Evolutionary conservation across 2,113 vertebrate genomes (phyloP).

Genomic region (Triplophysa tibetana): DNA sequence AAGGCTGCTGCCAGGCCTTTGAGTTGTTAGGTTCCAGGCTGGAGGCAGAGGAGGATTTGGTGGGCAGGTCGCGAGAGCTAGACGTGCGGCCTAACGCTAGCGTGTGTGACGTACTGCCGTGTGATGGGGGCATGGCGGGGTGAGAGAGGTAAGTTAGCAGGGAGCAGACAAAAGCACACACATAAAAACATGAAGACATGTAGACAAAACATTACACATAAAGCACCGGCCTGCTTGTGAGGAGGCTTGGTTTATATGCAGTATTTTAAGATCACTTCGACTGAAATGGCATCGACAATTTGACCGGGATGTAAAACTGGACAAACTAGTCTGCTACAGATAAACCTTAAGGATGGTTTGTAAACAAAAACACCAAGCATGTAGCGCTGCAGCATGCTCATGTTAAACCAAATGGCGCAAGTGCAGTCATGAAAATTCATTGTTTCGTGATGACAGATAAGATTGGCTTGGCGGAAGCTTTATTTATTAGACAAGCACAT

Average conservation of each 20-base stretch:
- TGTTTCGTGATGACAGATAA: conserved; percentile 42
- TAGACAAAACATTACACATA: conserved; percentile 36
- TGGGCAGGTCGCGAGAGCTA: conserved; percentile 81
- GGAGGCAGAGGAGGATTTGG: conserved; percentile 82
- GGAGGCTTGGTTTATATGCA: background rate
- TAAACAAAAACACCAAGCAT: background rate
- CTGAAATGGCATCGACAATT: background rate
- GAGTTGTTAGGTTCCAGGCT: conserved; percentile 82
- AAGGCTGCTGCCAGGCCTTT: conserved; percentile 78
- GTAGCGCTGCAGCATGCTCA: background rate
- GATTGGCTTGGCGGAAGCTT: background rate
- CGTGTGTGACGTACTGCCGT: conserved; percentile 78
- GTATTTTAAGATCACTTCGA: background rate
- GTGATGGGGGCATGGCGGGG: conserved; percentile 56
- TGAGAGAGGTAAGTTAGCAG: conserved; percentile 73
- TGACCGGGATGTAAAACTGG: background rate
- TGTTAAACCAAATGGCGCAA: conserved; percentile 54
- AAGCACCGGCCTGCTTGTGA: conserved; percentile 11
- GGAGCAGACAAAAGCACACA: conserved; percentile 57
- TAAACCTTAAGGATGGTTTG: background rate
- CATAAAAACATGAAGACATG: conserved; percentile 52
- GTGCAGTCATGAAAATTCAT: conserved; percentile 60
- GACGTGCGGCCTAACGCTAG: conserved; percentile 80
- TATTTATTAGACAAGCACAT: conserved; percentile 39
- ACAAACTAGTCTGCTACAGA: background rate